Base-by-base conservation (phyloP, 2,888 invertebrate species). In the Drosophila austrosaltans region DNA sequence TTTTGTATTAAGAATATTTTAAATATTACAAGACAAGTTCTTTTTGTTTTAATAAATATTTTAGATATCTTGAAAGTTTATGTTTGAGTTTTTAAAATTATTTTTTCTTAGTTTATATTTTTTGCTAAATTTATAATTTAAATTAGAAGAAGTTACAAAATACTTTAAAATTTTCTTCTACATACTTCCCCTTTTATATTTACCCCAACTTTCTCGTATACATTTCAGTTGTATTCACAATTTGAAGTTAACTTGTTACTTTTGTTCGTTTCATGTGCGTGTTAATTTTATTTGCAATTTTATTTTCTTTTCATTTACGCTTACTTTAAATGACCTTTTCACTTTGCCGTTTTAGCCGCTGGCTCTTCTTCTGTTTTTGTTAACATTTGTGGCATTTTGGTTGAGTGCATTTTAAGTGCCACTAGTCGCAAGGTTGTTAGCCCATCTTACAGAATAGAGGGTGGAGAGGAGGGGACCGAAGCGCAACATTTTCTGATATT, bases 391-490 rank as follows among this genome's bases (percentile, higher is more conserved):
- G 78, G 80, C 80, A 78, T 79, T 79, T 78, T 81, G 81, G 78
- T 75, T 79, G 78, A 79, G 81, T 79, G 78, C 78, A 78, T 81
- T 79, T 81, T 79, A 79, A 79, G 78, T 79, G 78, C 78, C 67
- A 54, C 63, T 54, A 57, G 25, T 63, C 59, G 67, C 81, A 79
- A 79, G 81, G 67, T 72, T 79, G 75, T 62, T 77, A 65, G 61
- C 64, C 61, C 48, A 32, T 53, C 59, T 6, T 6, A 32, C 4
- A 32, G 5, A 32, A 32, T 32, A 28, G 32, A 32, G 3, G 36
- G 36, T 1, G 36, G 10, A 8, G 32, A 2, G 8, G 20, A n/a
- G 16, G 22, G 10, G 25, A 0, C 10, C 10, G 44, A 20, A 48
- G 61, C 8, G 36, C 65, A 66, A 69, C 59, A 63, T 65, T 60